A percentile compares a stretch with the other conserved stretches of the same genome.
Conservation (phyloP, 2,888 invertebrate genomes). For the Caenorhabditis sp. region DNA sequence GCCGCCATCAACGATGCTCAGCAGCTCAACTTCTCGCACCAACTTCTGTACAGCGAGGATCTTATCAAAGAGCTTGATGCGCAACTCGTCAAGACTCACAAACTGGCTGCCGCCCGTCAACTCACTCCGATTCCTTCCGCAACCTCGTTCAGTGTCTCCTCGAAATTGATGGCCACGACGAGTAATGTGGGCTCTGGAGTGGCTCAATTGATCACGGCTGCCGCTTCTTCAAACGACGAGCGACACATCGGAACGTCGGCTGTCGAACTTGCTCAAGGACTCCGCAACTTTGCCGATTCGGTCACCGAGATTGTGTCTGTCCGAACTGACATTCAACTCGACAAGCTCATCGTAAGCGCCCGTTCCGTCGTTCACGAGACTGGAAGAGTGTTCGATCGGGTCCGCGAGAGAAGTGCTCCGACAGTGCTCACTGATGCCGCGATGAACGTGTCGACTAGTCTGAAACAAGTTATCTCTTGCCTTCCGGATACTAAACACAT, state of each 20-base stretch:
- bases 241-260: constrained; percentile 82
- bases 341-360: constrained; percentile 69
- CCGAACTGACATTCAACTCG: constrained; percentile 66
- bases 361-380: constrained; percentile 76
- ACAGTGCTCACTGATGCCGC: constrained; percentile 69
- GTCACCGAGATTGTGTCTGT: constrained; percentile 71
- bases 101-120: constrained; percentile 83
- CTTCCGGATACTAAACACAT: constrained; percentile 94
- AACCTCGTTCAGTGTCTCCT: constrained; percentile 34
- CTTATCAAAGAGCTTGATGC: constrained; percentile 83
- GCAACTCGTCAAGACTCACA: constrained; percentile 88
- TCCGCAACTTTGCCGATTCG: constrained; percentile 71
- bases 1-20: constrained; percentile 83
- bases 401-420: constrained; percentile 67
- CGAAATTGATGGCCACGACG: constrained; percentile 57
- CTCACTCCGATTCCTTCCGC: constrained; percentile 54
- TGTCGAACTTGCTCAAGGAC: constrained; percentile 71
- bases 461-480: constrained; percentile 87
- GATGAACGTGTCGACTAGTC: constrained; percentile 80
- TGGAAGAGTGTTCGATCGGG: constrained; percentile 74
- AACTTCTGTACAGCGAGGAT: constrained; percentile 74
- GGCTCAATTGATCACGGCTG: constrained; percentile 89
- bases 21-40: constrained; percentile 81
- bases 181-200: constrained; percentile 84
- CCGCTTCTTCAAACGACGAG: constrained; percentile 83